Evolutionary conservation across 2,113 vertebrate species (phyloP).

Genomic region (Tapirus terrestris): DNA sequence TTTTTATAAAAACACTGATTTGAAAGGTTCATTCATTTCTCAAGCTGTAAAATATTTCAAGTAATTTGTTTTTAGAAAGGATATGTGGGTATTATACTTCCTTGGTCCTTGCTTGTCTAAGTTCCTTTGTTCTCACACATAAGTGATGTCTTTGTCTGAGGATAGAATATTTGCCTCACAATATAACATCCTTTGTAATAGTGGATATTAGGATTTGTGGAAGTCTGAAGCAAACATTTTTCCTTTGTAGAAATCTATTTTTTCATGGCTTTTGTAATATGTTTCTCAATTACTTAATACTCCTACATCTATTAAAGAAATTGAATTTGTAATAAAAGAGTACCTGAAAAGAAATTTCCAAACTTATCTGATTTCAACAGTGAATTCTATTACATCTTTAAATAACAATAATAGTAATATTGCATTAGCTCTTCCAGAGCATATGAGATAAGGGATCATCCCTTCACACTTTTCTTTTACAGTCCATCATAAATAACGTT

Average conservation of each 20-base stretch:
- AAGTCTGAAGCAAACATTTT: background rate
- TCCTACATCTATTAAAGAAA: background rate
- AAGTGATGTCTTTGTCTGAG: background rate
- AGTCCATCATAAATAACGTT: background rate
- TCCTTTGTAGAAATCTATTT: background rate
- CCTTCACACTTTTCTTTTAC: background rate
- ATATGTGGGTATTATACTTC: background rate
- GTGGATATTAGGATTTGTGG: background rate
- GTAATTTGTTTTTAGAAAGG: slow-evolving; percentile 28
- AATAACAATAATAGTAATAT: background rate
- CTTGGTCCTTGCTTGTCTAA: background rate
- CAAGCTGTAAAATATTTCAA: slow-evolving; percentile 17
- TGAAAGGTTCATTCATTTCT: slow-evolving; percentile 52
- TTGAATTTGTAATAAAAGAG: background rate
- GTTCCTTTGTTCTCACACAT: background rate
- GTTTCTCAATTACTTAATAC: background rate
- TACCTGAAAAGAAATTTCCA: background rate
- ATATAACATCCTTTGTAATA: background rate
- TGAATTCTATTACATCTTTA: background rate
- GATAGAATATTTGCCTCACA: background rate
- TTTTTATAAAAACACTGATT: slow-evolving; percentile 6
- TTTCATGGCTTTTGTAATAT: background rate
- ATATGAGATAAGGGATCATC: background rate
- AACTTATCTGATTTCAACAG: background rate
- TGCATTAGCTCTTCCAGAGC: background rate